These are phyloP conservation scores for Salarias fasciatus DNA, from an alignment of 2,797 vertebrate species.

Conservation along the genomic window DNA sequence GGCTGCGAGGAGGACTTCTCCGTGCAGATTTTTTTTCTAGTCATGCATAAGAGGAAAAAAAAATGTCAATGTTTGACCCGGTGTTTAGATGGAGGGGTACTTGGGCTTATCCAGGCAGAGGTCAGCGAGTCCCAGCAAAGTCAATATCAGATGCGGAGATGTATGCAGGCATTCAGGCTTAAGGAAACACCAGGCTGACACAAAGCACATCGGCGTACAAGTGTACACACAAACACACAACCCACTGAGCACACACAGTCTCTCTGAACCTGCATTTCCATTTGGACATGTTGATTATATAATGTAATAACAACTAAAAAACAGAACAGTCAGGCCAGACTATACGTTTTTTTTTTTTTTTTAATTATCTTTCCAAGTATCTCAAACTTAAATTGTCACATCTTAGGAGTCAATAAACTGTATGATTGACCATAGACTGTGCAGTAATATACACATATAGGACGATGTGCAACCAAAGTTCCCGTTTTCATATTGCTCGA, in stretches of 20 bases:
- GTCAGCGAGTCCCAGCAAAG: slow-evolving; percentile 65
- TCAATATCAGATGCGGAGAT: slow-evolving; percentile 61
- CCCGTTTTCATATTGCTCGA: slow-evolving; percentile 13
- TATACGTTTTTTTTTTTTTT: too few species aligned
- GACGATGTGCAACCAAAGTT: too few species aligned
- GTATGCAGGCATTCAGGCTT: slow-evolving; percentile 52
- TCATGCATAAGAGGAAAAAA: slow-evolving; percentile 53
- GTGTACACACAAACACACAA: slow-evolving; percentile 16
- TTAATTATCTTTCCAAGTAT: too few species aligned
- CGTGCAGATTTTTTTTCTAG: slow-evolving; percentile 40
- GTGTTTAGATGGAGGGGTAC: slow-evolving; percentile 54
- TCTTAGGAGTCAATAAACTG: too few species aligned
- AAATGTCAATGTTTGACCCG: slow-evolving; percentile 68
- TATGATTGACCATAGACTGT: too few species aligned
- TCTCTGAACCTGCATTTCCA: not conserved
- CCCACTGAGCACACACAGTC: not conserved
- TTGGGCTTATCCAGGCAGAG: slow-evolving; percentile 53
- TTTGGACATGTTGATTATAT: not conserved
- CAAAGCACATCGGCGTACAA: slow-evolving; percentile 13
- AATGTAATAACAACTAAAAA: not conserved
- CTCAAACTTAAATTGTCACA: too few species aligned
- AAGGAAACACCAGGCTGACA: slow-evolving; percentile 47
- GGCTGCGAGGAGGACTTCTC: slow-evolving; percentile 41
- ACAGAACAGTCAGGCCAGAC: too few species aligned
- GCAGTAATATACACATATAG: too few species aligned